Evolutionary conservation across 2,113 vertebrate genomes (phyloP), one percentile per base, ranked within the genome.

Genomic region (Ophiodon elongatus): DNA sequence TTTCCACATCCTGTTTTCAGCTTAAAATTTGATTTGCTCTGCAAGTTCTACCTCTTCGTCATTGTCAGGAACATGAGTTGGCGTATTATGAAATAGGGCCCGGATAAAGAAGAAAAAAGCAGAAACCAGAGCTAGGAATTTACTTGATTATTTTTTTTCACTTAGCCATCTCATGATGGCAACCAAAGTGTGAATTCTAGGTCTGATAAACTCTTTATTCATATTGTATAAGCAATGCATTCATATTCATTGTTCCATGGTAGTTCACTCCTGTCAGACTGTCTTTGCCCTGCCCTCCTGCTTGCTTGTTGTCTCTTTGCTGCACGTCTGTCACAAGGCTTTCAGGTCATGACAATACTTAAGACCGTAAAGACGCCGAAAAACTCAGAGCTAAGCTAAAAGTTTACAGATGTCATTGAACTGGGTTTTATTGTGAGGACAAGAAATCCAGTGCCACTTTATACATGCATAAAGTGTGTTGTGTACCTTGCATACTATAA

Each of bases 1-100:
- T 80, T 75, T 78, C 62, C 25, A 82, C 82, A 74, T 90, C 83
- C 87, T 92, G 78, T 89, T 86, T 81, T 78, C 31, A 86, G 2
- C 25, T 52, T 76, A 27, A 56, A 13, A 13, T 29, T 33, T 33
- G 29, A 15, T 71, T 63, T 74, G 60, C 21, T 70, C 7, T 56
- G 69, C 21, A 59, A 39, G 70, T 29, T 25, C 60, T 25, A 4
- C 17, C 23, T 6, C 11, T 43, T 4, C 9, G 2, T 56, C 37
- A 52, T 59, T 83, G 45, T 70, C 66, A 54, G 73, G n/a, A 45
- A 70, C 43, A 68, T 62, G 21, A 62, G 31, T 1, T 5, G 0
- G 70, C n/a, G 54, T 63, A 5, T 1, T 59, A 39, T 65, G 57
- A 15, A 29, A 45, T 14, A 2, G 6, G 3, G 45, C 15, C 70